Base-by-base conservation (phyloP, 2,888 invertebrate genomes). In the Calliopum simillimum region DNA sequence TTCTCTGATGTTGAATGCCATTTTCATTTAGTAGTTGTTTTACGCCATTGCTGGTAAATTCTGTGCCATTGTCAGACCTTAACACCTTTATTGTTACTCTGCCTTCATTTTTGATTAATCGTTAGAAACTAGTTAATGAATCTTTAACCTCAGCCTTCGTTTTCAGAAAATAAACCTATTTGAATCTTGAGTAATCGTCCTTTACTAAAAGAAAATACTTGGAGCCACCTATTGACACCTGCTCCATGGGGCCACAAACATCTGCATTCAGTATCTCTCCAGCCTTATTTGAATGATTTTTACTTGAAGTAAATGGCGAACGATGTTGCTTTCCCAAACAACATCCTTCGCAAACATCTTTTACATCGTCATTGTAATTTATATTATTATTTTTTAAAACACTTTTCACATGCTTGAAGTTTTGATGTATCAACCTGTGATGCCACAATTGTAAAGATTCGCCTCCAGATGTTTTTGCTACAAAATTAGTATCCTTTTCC, bases 1-100 rank as follows among this genome's bases (percentile, higher is more conserved):
- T n/a, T 6, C 47, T 47, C n/a, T 47, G 47, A 47, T 47, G 47
- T n/a, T n/a, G 2, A 4, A 6, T 47, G 13, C n/a, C 71, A 68
- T 43, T 23, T 11, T 62, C 21, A 5, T 16, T 33, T 46, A 68
- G 23, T 11, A 71, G 12, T 47, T 51, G 13, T 2, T n/a, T 25
- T 3, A 51, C 66, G 8, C 68, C 41, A 47, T 63, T 68, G 43
- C 68, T 73, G 25, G 68, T 61, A 21, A 69, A 72, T 19, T 68
- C 63, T 4, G 21, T 49, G 12, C 56, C 55, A 46, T 63, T 69
- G 33, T 69, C 63, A 23, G 25, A 63, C n/a, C 56, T 49, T 13
- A 47, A n/a, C 3, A 13, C 4, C 13, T 49, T 3, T 14, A n/a
- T 4, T 5, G 3, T 8, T n/a, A 16, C 4, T n/a, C 49, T 19